A percentile compares a stretch with the other conserved stretches of the same genome.
Conservation (phyloP, 1,140 invertebrate species). For the Bombus waltoni region DNA sequence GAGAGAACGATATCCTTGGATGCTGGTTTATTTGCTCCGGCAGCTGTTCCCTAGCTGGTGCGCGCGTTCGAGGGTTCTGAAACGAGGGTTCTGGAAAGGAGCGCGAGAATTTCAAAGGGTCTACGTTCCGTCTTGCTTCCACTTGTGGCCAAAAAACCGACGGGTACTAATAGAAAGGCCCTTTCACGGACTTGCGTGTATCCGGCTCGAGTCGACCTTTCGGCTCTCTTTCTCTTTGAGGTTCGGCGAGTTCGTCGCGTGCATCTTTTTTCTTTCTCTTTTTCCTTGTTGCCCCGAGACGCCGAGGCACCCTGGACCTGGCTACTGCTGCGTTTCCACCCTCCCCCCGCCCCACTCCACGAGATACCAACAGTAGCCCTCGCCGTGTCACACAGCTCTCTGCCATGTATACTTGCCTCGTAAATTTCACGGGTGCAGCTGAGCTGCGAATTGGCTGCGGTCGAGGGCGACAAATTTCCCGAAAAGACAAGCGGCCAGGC, state of each 20-base stretch:
- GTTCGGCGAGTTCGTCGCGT: constrained; percentile 13
- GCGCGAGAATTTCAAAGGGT: constrained; percentile 55
- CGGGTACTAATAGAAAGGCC: constrained; percentile 48
- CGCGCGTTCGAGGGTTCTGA: constrained; percentile 33
- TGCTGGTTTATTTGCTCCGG: constrained; percentile 69
- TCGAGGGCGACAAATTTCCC: constrained; percentile 41
- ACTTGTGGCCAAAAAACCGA: constrained; percentile 35
- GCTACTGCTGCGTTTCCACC: not conserved
- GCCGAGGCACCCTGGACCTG: not conserved
- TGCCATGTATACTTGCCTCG: not conserved
- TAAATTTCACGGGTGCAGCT: constrained; percentile 44
- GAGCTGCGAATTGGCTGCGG: constrained; percentile 40
- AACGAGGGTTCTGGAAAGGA: constrained; percentile 61
- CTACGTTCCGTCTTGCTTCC: constrained; percentile 4
- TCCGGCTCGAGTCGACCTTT: constrained; percentile 24
- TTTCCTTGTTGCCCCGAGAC: not conserved
- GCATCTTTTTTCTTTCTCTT: not conserved
- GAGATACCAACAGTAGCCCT: not conserved
- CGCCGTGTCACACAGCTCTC: not conserved
- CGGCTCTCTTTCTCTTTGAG: not conserved
- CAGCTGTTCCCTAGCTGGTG: constrained; percentile 63
- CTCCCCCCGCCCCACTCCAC: not conserved
- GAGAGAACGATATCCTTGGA: constrained; percentile 45
- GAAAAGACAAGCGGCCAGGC: constrained; percentile 18
- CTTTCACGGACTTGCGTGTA: constrained; percentile 50